Base-by-base conservation (phyloP, 2,797 vertebrate genomes). In the Leucoraja ocellata region DNA sequence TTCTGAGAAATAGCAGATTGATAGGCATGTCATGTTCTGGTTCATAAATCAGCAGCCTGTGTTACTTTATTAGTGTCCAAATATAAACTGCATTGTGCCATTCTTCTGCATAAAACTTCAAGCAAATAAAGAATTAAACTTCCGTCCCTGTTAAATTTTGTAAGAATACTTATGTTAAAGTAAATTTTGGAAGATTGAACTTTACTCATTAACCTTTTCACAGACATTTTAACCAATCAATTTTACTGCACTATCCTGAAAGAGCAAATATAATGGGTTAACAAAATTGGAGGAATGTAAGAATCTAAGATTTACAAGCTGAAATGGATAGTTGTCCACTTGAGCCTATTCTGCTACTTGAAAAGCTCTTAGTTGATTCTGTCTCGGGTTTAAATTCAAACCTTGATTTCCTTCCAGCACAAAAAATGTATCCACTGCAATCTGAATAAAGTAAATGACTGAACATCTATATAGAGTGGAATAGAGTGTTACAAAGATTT, bases 31-130 rank as follows among this genome's bases (percentile, higher is more conserved):
- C 73, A 18, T 13, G 71, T 92, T 46, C 0, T 25, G 25, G 25
- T 28, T 92, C 73, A 92, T 88, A 92, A 74, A 76, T 76, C 23
- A 74, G 14, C 32, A 46, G 28, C 65, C 83, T 86, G n/a, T 61
- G 16, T 28, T 32, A 23, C 68, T 68, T 91, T 28, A 18, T 91
- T 74, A 28, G 68, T 28, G 71, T 28, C 14, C 39, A 74, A 91
- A 74, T 65, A 91, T 74, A 65, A 73, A 91, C 36, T 13, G 36
- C 39, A 21, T 28, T 39, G 68, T 25, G 36, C 16, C 25, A 32
- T 71, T 23, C 90, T 23, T 16, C 74, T 28, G 68, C 18, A 23
- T 36, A 91, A n/a, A 86, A 54, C 46, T n/a, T 61, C 54, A 21
- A 81, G 21, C 80, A 83, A 83, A 83, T 83, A 58, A 46, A 86